Percentiles rank a stretch among this genome's conserved stretches.
phyloP scores from a whole-genome alignment of 2,888 invertebrate species.

The Osmoderma eremita region DNA sequence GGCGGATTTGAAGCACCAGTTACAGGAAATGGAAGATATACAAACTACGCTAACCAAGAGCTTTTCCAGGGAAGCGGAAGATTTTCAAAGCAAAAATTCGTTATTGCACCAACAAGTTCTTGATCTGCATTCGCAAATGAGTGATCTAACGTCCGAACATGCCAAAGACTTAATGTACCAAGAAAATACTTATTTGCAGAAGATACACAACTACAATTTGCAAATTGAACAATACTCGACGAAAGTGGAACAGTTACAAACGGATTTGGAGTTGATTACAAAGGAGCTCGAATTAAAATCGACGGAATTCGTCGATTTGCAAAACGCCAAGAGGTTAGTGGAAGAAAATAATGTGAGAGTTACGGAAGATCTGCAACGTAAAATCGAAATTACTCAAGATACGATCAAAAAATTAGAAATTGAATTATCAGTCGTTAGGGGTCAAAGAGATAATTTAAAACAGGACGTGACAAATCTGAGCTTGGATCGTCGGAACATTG shows the following conservation, averaged over 20 bases:
- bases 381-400: conserved; percentile 36
- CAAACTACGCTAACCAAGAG: conserved; percentile 28
- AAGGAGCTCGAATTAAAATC: conserved; percentile 27
- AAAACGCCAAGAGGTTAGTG: conserved; percentile 18
- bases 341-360: conserved; percentile 37
- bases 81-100: conserved; percentile 1
- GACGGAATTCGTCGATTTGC: conserved; percentile 33
- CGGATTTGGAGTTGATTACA: conserved; percentile 33
- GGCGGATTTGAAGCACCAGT: conserved; percentile 36
- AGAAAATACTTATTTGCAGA: conserved; percentile 40
- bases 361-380: conserved; percentile 37
- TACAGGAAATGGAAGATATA: conserved; percentile 1
- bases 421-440: conserved; percentile 35
- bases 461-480: conserved; percentile 28
- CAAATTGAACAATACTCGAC: conserved; percentile 38
- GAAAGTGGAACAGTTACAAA: conserved; percentile 39
- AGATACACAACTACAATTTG: conserved; percentile 35
- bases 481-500: conserved; percentile 38
- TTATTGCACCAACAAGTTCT: neutral
- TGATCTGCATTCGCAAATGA: neutral
- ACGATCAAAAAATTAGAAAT: conserved; percentile 45
- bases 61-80: conserved; percentile 27
- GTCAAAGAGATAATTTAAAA: conserved; percentile 33
- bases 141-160: conserved; percentile 6
- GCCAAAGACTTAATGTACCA: conserved; percentile 21